A percentile compares a stretch with the other conserved stretches of the same genome.
Evolutionary conservation across 2,113 vertebrate genomes (phyloP).

Genomic region (Vulpes vulpes): DNA sequence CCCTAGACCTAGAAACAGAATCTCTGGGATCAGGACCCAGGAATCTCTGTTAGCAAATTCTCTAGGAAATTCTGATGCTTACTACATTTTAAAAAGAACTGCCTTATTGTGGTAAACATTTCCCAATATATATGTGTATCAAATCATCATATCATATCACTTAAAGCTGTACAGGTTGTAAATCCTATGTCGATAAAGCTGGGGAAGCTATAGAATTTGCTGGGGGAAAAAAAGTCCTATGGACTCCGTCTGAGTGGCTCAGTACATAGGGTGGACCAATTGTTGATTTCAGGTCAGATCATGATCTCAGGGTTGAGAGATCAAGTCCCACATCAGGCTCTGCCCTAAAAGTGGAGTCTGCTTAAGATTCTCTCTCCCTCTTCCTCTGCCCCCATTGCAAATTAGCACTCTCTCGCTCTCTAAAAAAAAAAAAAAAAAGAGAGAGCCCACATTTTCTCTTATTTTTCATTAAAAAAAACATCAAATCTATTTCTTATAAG

Average conservation of each 20-base stretch:
- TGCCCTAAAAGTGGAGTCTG: neutral
- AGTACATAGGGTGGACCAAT: no score
- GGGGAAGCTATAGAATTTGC: neutral
- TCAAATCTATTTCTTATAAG: neutral
- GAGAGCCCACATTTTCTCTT: neutral
- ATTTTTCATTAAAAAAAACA: neutral
- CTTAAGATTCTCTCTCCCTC: neutral
- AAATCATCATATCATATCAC: no score
- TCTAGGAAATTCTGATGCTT: neutral
- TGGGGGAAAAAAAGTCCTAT: no score
- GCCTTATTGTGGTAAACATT: rapidly evolving
- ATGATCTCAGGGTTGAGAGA: neutral
- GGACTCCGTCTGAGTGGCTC: neutral
- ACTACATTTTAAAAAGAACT: neutral
- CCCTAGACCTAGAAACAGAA: no score
- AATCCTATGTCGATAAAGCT: neutral
- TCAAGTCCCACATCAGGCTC: neutral
- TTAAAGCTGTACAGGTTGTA: no score
- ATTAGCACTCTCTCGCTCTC: no score
- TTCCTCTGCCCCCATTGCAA: no score
- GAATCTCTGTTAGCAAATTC: neutral
- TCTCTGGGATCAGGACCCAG: neutral
- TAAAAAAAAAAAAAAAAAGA: no score
- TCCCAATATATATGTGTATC: rapidly evolving
- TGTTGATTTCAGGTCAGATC: neutral